Evolutionary conservation across 2,888 invertebrate genomes (phyloP).

Genomic region (Parapristionchus giblindavisi): DNA sequence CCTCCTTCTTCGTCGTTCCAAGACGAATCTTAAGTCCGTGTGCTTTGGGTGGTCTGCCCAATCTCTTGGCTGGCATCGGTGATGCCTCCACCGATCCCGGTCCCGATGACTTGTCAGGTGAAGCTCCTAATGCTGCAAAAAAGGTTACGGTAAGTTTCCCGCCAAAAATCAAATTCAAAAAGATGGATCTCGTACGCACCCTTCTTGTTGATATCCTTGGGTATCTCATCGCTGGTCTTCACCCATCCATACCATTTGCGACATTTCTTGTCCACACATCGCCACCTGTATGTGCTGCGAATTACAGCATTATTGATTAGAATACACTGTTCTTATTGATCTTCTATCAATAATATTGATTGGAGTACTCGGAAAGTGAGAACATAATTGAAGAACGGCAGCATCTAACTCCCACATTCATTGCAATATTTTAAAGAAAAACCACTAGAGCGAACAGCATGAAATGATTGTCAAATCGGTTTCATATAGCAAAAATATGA

Average conservation of each 20-base stretch:
- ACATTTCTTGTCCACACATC: constrained; percentile 68
- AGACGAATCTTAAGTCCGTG: constrained; percentile 40
- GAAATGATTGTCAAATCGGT: too few relatives aligned
- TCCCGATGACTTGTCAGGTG: constrained; percentile 27
- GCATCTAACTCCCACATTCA: too few relatives aligned
- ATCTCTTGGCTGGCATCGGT: neutral
- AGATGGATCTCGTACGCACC: constrained; percentile 32
- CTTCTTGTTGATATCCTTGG: constrained; percentile 49
- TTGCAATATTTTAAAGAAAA: too few relatives aligned
- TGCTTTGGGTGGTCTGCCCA: constrained; percentile 41
- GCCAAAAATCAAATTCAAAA: neutral
- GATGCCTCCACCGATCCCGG: constrained; percentile 2
- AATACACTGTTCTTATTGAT: too few relatives aligned
- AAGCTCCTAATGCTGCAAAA: constrained; percentile 20
- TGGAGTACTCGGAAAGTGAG: too few relatives aligned
- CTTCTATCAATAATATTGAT: too few relatives aligned
- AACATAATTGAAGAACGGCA: too few relatives aligned
- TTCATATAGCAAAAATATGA: too few relatives aligned
- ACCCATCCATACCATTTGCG: constrained; percentile 69
- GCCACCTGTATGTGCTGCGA: constrained; percentile 53
- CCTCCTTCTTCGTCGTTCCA: constrained; percentile 36
- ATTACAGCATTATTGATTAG: too few relatives aligned
- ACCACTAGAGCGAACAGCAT: too few relatives aligned
- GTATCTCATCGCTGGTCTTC: constrained; percentile 63
- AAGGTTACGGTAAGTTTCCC: neutral